phyloP scores from a whole-genome alignment of 2,113 vertebrate genomes.

The Tringa solitaria region DNA sequence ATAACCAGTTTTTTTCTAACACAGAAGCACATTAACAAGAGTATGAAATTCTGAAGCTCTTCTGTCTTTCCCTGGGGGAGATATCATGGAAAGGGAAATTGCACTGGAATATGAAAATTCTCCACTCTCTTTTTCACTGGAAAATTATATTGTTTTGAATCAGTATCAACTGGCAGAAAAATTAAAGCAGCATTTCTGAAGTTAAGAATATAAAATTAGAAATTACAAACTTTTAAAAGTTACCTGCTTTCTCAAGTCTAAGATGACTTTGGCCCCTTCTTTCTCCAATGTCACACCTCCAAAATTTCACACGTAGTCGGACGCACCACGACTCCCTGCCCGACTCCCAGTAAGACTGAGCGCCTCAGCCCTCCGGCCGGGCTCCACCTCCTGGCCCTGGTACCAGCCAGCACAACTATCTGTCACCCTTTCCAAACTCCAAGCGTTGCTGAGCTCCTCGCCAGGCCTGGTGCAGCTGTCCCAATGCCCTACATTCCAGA shows the following conservation, averaged over 20 bases:
- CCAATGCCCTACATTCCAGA: conserved; percentile 54
- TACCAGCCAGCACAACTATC: background rate
- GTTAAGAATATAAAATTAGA: background rate
- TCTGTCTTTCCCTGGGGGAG: background rate
- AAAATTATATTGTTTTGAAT: background rate
- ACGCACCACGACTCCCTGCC: background rate
- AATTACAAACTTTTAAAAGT: background rate
- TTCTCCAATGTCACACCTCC: background rate
- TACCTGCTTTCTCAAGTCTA: background rate
- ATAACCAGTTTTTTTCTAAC: background rate
- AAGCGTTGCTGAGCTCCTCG: background rate
- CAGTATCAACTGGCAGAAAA: background rate
- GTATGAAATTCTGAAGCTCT: background rate
- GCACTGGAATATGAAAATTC: background rate
- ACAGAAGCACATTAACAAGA: background rate
- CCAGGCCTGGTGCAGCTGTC: background rate
- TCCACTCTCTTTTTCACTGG: background rate
- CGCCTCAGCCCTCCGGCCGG: accelerated
- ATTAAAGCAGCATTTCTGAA: background rate
- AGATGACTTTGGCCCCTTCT: background rate
- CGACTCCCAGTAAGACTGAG: accelerated
- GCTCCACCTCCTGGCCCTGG: background rate
- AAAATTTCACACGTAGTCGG: background rate
- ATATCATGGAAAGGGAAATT: background rate
- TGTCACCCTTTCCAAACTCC: background rate